phyloP scores from a whole-genome alignment of 2,797 vertebrate species.

The Rhincodon typus region DNA sequence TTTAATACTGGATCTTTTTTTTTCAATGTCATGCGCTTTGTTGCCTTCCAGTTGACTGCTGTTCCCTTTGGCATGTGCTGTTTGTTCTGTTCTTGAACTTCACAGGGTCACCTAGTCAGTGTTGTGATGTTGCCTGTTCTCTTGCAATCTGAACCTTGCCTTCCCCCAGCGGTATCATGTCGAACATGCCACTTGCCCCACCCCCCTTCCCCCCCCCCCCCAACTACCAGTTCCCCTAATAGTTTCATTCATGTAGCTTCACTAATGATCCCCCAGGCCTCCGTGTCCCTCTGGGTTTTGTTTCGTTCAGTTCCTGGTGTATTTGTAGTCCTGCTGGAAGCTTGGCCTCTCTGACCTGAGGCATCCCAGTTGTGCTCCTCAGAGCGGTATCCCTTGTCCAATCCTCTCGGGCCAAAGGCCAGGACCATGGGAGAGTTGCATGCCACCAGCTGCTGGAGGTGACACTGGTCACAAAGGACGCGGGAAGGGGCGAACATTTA shows the following conservation, averaged over 20 bases:
- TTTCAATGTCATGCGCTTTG: slow-evolving; percentile 53
- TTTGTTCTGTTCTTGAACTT: slow-evolving; percentile 99
- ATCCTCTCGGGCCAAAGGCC: slow-evolving; percentile 84
- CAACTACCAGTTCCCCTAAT: slow-evolving; percentile 91
- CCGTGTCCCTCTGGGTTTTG: slow-evolving; percentile 71
- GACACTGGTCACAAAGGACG: slow-evolving; percentile 74
- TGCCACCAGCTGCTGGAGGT: slow-evolving; percentile 91
- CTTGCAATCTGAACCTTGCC: slow-evolving; percentile 71
- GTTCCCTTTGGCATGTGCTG: slow-evolving; percentile 79
- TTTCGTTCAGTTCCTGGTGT: slow-evolving; percentile 65
- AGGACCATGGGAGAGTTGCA: slow-evolving; percentile 70
- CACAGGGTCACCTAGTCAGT: slow-evolving; percentile 70
- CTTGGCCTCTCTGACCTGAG: slow-evolving; percentile 88
- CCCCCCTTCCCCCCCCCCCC: slow-evolving; percentile 14
- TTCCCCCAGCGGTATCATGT: slow-evolving; percentile 58
- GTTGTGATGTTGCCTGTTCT: slow-evolving; percentile 61
- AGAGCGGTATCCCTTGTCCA: slow-evolving; percentile 81
- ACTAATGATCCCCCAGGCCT: slow-evolving; percentile 74
- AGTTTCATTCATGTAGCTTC: too few relatives aligned
- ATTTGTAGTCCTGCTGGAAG: slow-evolving; percentile 71
- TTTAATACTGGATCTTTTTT: slow-evolving; percentile 72
- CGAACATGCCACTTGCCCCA: slow-evolving; percentile 62
- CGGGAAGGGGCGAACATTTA: slow-evolving; percentile 55
- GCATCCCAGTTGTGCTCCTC: slow-evolving; percentile 73
- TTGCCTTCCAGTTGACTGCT: slow-evolving; percentile 58